phyloP scores from a whole-genome alignment of 2,113 vertebrate species.

The Brachyhypopomus gauderio region DNA sequence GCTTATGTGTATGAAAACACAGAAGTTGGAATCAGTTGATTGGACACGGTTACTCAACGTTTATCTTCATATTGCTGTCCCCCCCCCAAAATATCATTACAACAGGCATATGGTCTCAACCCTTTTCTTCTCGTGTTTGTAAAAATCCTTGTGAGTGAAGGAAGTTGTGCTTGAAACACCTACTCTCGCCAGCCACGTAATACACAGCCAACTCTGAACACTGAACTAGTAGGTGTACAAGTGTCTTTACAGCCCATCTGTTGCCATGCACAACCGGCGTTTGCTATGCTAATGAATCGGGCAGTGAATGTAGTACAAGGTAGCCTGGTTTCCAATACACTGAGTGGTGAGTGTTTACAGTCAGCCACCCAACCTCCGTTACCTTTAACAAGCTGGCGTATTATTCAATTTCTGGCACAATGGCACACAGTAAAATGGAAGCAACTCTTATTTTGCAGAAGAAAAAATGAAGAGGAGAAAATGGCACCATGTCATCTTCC shows the following conservation, averaged over 20 bases:
- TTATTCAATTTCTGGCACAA: background rate
- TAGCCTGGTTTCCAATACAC: background rate
- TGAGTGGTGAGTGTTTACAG: background rate
- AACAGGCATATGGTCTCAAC: background rate
- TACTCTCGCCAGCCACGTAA: too few species aligned
- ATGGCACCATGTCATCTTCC: conserved; percentile 2
- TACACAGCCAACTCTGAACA: too few species aligned
- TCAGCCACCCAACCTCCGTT: background rate
- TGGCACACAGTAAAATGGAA: background rate
- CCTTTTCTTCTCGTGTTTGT: background rate
- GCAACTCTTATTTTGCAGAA: background rate
- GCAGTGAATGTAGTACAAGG: too few species aligned
- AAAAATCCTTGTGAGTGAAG: too few species aligned
- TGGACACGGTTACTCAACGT: background rate
- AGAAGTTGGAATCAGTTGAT: background rate
- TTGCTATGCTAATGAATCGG: too few species aligned
- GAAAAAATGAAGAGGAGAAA: background rate
- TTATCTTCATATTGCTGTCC: too few species aligned
- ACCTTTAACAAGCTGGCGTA: background rate
- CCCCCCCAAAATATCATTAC: background rate
- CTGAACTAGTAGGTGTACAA: too few species aligned
- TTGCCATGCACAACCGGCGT: too few species aligned
- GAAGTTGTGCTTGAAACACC: background rate
- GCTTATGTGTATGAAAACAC: background rate
- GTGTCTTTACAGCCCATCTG: too few species aligned